Evolutionary conservation across 2,113 vertebrate species (phyloP).

Genomic region (Gorsachius goisagi): DNA sequence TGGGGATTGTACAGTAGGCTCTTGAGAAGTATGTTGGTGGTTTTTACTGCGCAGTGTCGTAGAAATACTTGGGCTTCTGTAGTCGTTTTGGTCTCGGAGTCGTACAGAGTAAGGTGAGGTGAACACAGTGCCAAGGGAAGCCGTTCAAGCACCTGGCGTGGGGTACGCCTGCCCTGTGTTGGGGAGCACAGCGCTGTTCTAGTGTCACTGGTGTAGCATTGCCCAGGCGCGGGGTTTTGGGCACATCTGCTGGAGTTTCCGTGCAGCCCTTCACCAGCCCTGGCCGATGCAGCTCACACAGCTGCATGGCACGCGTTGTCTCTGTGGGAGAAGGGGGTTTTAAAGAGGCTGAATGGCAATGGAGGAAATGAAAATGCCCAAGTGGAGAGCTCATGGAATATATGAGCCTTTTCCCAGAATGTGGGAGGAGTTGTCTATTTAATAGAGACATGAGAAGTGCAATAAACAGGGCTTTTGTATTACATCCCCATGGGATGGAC

Average conservation of each 20-base stretch:
- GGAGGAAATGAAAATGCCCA: neutral
- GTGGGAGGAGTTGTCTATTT: neutral
- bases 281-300: neutral
- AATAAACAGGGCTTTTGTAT: neutral
- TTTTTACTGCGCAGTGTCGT: neutral
- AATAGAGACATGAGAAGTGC: neutral
- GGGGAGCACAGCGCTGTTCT: neutral
- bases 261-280: neutral
- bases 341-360: neutral
- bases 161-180: neutral
- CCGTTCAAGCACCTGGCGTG: neutral
- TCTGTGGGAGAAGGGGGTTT: neutral
- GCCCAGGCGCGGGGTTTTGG: neutral
- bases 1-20: neutral
- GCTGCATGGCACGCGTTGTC: neutral
- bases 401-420: neutral
- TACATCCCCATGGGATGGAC: neutral
- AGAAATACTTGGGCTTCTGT: neutral
- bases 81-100: neutral
- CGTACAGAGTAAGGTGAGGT: neutral
- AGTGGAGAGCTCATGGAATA: neutral
- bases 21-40: neutral
- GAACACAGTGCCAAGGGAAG: neutral
- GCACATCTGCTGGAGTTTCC: accelerated
- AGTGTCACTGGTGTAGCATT: neutral